Evolutionary conservation across 2,113 vertebrate genomes (phyloP).

Genomic region (Lampris incognitus): DNA sequence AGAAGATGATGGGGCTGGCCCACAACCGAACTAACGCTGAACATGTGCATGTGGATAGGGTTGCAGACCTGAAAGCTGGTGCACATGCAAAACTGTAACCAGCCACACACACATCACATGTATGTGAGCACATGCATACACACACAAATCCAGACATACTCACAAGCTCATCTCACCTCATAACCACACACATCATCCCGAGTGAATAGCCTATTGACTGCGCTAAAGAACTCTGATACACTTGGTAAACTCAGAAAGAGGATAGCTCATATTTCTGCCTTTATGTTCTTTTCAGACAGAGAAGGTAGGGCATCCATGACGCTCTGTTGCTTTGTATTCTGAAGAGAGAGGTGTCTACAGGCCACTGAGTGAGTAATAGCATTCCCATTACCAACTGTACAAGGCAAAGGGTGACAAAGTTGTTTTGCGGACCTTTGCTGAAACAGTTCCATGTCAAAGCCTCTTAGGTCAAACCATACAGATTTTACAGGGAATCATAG

Average conservation of each 20-base stretch:
- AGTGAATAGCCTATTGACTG: constrained; percentile 55
- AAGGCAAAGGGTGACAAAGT: constrained; percentile 14
- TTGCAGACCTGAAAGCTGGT: too few relatives aligned
- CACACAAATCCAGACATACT: constrained; percentile 12
- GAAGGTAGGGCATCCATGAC: constrained; percentile 13
- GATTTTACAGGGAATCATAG: constrained; percentile 9
- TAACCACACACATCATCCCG: constrained; percentile 37
- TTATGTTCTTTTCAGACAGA: constrained; percentile 28
- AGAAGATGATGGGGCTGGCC: constrained; percentile 18
- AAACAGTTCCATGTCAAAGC: not conserved
- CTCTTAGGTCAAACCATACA: constrained; percentile 29
- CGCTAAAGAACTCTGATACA: constrained; percentile 34
- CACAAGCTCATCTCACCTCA: not conserved
- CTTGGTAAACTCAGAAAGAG: constrained; percentile 32
- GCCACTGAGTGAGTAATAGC: not conserved
- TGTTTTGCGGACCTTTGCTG: not conserved
- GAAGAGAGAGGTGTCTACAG: constrained; percentile 14
- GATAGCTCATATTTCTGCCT: constrained; percentile 53
- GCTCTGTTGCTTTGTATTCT: constrained; percentile 15
- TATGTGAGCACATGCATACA: not conserved
- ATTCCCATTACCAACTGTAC: constrained; percentile 11
- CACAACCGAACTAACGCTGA: constrained; percentile 20
- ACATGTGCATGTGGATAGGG: not conserved
- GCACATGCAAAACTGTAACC: too few relatives aligned
- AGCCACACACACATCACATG: not conserved